Conservation (phyloP, 2,888 invertebrate genomes). For the Netelia melanura region DNA sequence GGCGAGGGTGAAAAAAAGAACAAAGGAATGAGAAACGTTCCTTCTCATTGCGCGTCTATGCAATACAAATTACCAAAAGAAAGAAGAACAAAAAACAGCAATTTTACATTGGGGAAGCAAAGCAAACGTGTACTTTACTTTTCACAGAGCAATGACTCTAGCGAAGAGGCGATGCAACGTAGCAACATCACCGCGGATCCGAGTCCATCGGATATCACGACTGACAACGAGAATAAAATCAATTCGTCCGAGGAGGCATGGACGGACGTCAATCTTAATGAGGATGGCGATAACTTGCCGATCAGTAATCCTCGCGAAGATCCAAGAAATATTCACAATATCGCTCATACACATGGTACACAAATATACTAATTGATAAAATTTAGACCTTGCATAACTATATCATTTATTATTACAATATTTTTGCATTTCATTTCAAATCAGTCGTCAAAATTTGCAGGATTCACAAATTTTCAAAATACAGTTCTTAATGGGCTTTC, state of each 20-base stretch:
- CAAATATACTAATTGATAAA: neutral
- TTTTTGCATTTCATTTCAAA: too few relatives aligned
- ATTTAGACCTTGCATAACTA: too few relatives aligned
- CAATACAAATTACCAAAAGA: neutral
- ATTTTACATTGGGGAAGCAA: slow-evolving; percentile 1
- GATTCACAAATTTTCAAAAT: neutral
- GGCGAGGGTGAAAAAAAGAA: slow-evolving; percentile 7
- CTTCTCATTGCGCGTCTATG: slow-evolving; percentile 8
- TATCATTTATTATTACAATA: too few relatives aligned
- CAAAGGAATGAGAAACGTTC: slow-evolving; percentile 3
- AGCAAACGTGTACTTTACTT: slow-evolving; percentile 48
- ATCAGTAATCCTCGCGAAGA: slow-evolving; percentile 85
- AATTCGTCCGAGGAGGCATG: slow-evolving; percentile 92
- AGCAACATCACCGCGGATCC: slow-evolving; percentile 82
- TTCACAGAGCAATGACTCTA: slow-evolving; percentile 93
- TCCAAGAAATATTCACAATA: slow-evolving; percentile 87
- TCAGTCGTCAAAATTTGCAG: too few relatives aligned
- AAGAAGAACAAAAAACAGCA: neutral
- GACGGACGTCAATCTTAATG: slow-evolving; percentile 97
- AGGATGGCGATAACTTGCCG: slow-evolving; percentile 88
- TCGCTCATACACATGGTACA: slow-evolving; percentile 86
- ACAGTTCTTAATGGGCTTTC: neutral
- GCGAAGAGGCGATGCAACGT: slow-evolving; percentile 88
- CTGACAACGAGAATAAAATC: slow-evolving; percentile 83
- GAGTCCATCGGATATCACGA: slow-evolving; percentile 83